A percentile compares a stretch with the other conserved stretches of the same genome.
Evolutionary conservation across 2,113 vertebrate genomes (phyloP).

Genomic region (Saguinus midas): DNA sequence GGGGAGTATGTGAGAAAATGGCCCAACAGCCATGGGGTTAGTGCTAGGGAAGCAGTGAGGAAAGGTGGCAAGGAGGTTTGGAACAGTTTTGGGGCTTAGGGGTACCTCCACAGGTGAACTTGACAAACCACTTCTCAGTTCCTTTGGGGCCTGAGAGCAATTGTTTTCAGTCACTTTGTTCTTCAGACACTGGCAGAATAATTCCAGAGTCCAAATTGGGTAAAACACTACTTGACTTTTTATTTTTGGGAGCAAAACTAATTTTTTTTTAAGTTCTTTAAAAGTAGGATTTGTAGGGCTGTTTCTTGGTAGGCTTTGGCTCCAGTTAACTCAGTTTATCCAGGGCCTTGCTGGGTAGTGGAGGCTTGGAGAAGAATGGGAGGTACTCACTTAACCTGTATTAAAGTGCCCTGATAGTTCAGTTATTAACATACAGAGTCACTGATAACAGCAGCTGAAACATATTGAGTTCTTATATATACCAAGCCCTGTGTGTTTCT

Average conservation of each 20-base stretch:
- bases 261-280: background rate
- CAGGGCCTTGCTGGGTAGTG: background rate
- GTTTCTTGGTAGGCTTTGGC: background rate
- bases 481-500: background rate
- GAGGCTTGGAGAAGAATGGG: background rate
- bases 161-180: background rate
- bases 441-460: background rate
- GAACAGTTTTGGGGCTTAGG: no score
- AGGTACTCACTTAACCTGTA: background rate
- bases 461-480: background rate
- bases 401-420: background rate
- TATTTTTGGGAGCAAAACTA: background rate
- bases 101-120: background rate
- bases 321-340: background rate
- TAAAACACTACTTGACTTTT: background rate
- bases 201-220: background rate
- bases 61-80: background rate
- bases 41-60: background rate
- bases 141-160: background rate
- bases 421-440: background rate
- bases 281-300: background rate
- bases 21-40: background rate
- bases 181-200: background rate
- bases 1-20: background rate
- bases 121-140: background rate